These are phyloP conservation scores for Felis chaus DNA, from an alignment of 2,113 vertebrate species.

Conservation along the genomic window DNA sequence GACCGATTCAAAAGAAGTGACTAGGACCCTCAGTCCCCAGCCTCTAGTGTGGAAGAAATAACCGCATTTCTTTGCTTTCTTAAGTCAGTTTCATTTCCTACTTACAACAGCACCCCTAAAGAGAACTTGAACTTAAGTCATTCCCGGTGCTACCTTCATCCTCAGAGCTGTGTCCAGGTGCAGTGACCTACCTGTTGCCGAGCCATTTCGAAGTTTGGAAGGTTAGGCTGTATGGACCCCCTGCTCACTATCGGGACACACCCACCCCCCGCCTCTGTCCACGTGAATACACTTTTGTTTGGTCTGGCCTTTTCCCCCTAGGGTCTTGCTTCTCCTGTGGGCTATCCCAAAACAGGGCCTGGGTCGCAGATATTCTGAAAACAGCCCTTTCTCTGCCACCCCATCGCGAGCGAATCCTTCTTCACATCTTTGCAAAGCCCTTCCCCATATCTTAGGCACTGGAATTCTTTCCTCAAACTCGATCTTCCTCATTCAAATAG, in stretches of 20 bases:
- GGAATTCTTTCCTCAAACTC: neutral
- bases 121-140: neutral
- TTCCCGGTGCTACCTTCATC: neutral
- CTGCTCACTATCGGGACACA: neutral
- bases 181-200: neutral
- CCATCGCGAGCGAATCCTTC: neutral
- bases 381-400: neutral
- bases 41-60: neutral
- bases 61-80: neutral
- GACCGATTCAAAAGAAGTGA: neutral
- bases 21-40: neutral
- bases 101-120: neutral
- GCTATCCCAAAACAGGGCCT: neutral
- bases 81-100: neutral
- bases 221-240: neutral
- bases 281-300: neutral
- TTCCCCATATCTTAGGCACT: neutral
- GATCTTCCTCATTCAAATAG: neutral
- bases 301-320: neutral
- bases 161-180: neutral
- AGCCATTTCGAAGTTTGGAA: too few species aligned
- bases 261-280: neutral
- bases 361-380: neutral
- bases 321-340: neutral
- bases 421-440: neutral